Percentiles rank a stretch among this genome's conserved stretches.
Conservation (phyloP, 2,888 invertebrate species). For the Troilus luridus region DNA sequence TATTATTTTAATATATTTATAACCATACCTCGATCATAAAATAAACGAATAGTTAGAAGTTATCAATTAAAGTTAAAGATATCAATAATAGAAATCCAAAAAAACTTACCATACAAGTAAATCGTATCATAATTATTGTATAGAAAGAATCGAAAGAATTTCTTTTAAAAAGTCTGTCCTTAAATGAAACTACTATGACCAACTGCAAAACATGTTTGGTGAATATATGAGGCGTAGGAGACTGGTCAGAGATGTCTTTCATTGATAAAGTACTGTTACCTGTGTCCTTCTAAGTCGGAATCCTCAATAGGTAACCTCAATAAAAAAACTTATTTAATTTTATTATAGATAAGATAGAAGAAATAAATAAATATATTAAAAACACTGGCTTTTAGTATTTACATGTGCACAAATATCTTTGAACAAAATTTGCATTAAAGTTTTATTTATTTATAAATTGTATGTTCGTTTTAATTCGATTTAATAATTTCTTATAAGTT, state of each 20-base stretch:
- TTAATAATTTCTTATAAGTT: no score
- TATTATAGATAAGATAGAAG: background rate
- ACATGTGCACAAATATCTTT: no score
- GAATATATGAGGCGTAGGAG: background rate
- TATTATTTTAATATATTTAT: no score
- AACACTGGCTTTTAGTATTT: no score
- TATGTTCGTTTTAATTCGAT: no score
- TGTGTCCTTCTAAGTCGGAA: background rate
- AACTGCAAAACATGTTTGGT: background rate
- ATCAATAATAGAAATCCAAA: no score
- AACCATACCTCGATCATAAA: no score
- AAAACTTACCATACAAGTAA: background rate
- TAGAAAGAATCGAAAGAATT: background rate
- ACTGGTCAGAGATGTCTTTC: background rate
- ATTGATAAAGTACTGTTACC: background rate
- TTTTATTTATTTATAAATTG: no score
- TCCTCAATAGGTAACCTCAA: background rate
- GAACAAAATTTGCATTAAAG: no score
- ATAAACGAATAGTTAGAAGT: no score
- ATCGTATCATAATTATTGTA: background rate
- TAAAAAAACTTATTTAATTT: background rate
- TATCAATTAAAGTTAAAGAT: no score
- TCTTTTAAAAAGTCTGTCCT: background rate
- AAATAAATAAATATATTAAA: background rate
- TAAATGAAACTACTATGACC: background rate